These are phyloP conservation scores for Strix aluco DNA, from an alignment of 2,113 vertebrate genomes.

Conservation along the genomic window DNA sequence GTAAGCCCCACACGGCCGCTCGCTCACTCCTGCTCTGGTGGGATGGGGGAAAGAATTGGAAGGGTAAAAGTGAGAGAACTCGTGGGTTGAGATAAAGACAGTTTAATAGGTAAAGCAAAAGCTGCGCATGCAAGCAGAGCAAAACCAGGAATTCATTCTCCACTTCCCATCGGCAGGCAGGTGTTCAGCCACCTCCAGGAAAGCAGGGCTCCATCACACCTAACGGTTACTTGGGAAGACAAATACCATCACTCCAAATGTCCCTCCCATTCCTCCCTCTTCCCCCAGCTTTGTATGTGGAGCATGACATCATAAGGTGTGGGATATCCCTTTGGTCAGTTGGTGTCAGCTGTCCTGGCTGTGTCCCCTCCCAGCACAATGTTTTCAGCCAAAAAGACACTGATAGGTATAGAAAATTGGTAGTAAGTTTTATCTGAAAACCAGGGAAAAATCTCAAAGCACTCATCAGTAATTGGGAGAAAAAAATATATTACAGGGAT, in stretches of 20 bases:
- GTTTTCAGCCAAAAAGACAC: neutral
- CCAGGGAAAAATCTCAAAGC: neutral
- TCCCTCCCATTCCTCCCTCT: neutral
- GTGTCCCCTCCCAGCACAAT: neutral
- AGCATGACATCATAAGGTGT: neutral
- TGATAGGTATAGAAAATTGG: neutral
- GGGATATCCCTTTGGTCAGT: neutral
- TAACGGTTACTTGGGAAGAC: neutral
- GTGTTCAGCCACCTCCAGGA: neutral
- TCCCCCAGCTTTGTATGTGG: neutral
- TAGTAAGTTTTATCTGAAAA: neutral
- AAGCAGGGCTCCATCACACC: neutral
- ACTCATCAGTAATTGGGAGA: neutral
- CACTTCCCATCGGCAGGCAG: neutral
- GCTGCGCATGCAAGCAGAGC: neutral
- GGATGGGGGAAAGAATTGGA: neutral
- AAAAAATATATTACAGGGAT: neutral
- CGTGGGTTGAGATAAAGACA: neutral
- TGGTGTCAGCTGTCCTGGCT: neutral
- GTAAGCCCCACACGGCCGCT: neutral
- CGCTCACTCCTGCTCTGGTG: neutral
- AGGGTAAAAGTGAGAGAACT: neutral
- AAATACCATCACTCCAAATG: neutral
- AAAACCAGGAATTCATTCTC: neutral
- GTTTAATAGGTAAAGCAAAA: neutral